Evolutionary conservation across 2,888 invertebrate species (phyloP).

Genomic region (Rhodophaea formosa): DNA sequence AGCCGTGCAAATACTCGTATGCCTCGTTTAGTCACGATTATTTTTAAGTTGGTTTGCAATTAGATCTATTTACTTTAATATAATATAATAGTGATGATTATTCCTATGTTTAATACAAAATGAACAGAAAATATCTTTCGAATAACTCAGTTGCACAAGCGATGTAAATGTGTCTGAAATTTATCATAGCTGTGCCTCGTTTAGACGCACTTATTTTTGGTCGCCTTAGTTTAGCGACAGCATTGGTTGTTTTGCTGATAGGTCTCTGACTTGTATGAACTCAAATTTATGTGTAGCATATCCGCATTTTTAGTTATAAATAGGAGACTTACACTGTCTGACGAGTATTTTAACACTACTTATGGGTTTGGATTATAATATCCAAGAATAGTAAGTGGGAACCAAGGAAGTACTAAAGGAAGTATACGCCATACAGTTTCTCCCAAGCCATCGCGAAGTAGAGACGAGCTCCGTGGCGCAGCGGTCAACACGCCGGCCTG

Average conservation of each 20-base stretch:
- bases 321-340: background rate
- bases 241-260: slow-evolving; percentile 12
- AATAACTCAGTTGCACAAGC: background rate
- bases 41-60: too few species aligned
- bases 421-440: too few species aligned
- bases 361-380: too few species aligned
- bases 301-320: slow-evolving; percentile 9
- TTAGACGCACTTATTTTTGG: slow-evolving; percentile 11
- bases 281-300: slow-evolving; percentile 1
- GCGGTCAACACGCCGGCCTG: too few species aligned
- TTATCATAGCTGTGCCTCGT: background rate
- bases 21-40: too few species aligned
- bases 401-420: too few species aligned
- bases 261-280: slow-evolving; percentile 3
- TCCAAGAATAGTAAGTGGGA: too few species aligned
- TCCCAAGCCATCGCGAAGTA: too few species aligned
- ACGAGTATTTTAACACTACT: too few species aligned
- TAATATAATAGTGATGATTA: background rate
- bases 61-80: too few species aligned
- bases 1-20: too few species aligned
- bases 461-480: too few species aligned
- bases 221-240: slow-evolving; percentile 11
- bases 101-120: background rate
- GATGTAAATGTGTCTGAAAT: background rate
- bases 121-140: background rate